Conservation (phyloP, 2,113 vertebrate species). For the Madoqua kirkii region DNA sequence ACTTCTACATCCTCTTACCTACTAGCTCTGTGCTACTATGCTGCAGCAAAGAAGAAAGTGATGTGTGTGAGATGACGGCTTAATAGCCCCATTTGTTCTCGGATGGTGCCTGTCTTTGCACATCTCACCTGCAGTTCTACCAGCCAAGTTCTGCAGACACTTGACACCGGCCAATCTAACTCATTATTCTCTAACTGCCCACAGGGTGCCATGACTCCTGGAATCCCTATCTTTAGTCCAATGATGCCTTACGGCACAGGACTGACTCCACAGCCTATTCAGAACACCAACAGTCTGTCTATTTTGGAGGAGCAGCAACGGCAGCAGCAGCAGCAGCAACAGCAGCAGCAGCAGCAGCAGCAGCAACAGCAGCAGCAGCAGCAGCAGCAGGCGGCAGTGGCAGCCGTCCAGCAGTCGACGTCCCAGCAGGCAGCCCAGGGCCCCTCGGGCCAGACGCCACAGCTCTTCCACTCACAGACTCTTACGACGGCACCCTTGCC, state of each 20-base stretch:
- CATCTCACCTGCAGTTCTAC: neutral
- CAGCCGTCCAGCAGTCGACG: slow-evolving; percentile 66
- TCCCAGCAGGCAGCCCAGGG: slow-evolving; percentile 85
- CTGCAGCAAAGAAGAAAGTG: neutral
- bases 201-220: slow-evolving; percentile 96
- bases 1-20: neutral
- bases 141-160: too few relatives aligned
- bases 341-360: slow-evolving; percentile 85
- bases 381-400: slow-evolving; percentile 79
- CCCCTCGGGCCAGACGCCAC: slow-evolving; percentile 91
- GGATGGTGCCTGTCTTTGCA: neutral
- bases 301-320: slow-evolving; percentile 95
- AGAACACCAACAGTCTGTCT: slow-evolving; percentile 92
- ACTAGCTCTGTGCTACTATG: fast-evolving
- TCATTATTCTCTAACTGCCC: neutral
- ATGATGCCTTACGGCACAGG: slow-evolving; percentile 99
- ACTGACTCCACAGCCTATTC: slow-evolving; percentile 96
- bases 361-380: slow-evolving; percentile 86
- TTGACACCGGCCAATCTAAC: neutral
- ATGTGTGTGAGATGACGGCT: neutral
- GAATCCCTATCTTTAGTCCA: slow-evolving; percentile 93
- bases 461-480: slow-evolving; percentile 95
- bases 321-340: slow-evolving; percentile 90
- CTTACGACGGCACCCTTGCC: slow-evolving; percentile 94
- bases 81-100: fast-evolving